These are phyloP conservation scores for Tautogolabrus adspersus DNA, from an alignment of 2,113 vertebrate genomes.

Conservation along the genomic window DNA sequence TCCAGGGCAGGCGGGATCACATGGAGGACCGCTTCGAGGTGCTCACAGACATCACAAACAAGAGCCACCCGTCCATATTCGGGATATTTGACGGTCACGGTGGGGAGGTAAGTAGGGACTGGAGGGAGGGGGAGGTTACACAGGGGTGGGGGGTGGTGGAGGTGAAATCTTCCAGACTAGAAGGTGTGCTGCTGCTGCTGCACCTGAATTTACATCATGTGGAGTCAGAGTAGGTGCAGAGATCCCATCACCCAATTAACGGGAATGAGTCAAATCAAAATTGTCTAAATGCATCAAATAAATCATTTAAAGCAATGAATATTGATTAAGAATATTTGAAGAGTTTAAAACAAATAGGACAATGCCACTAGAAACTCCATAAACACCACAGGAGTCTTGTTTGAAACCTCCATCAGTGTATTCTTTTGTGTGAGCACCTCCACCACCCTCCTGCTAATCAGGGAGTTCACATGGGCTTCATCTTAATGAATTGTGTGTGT, in stretches of 20 bases:
- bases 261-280: too few relatives aligned
- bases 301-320: too few relatives aligned
- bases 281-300: too few relatives aligned
- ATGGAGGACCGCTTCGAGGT: slow-evolving; percentile 99
- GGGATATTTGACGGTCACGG: slow-evolving; percentile 98
- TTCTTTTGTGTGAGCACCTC: slow-evolving; percentile 50
- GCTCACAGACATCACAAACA: slow-evolving; percentile 94
- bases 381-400: neutral
- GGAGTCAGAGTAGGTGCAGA: too few relatives aligned
- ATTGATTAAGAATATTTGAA: too few relatives aligned
- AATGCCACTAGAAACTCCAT: neutral
- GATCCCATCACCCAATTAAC: too few relatives aligned
- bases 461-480: slow-evolving; percentile 36
- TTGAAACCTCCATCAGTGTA: slow-evolving; percentile 20
- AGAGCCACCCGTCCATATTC: slow-evolving; percentile 96
- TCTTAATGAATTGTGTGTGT: slow-evolving; percentile 53
- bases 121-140: neutral
- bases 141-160: neutral
- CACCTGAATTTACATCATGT: too few relatives aligned
- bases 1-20: slow-evolving; percentile 96
- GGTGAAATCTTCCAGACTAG: too few relatives aligned
- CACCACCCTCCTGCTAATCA: slow-evolving; percentile 36
- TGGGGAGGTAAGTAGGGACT: slow-evolving; percentile 89
- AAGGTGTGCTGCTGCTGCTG: too few relatives aligned
- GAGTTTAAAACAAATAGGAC: neutral